These are phyloP conservation scores for Gallinago paraguaiae DNA, from an alignment of 2,113 vertebrate species.

Conservation along the genomic window DNA sequence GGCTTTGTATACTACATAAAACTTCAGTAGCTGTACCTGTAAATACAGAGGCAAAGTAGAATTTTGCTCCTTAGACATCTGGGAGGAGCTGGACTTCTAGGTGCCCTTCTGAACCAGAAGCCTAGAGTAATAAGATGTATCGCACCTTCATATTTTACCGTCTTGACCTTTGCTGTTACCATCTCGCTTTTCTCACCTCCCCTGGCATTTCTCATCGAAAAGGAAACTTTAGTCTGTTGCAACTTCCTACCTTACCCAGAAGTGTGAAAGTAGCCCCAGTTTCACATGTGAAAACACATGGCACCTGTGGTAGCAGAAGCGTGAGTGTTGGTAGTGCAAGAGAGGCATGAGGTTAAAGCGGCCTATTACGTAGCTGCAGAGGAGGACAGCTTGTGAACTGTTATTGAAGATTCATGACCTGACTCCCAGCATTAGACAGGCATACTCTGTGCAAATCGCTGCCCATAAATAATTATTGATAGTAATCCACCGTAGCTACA, in stretches of 20 bases:
- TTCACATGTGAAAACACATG: background rate
- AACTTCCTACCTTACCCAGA: background rate
- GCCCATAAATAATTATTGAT: slow-evolving; percentile 31
- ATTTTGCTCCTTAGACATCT: background rate
- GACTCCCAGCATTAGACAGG: background rate
- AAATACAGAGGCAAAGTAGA: background rate
- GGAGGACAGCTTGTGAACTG: background rate
- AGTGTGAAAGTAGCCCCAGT: background rate
- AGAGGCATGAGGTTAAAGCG: background rate
- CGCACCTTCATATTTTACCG: background rate
- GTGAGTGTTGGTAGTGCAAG: background rate
- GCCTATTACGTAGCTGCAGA: background rate
- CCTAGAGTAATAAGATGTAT: background rate
- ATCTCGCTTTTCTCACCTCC: background rate
- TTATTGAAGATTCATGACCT: background rate
- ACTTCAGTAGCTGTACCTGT: background rate
- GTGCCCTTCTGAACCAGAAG: background rate
- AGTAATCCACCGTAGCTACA: background rate
- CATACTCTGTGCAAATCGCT: background rate
- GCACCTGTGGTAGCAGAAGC: background rate
- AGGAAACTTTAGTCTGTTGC: background rate
- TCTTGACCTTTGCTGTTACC: background rate
- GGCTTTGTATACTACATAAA: background rate
- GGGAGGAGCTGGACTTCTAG: background rate
- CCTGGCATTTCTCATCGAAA: background rate